Evolutionary conservation across 2,797 vertebrate genomes (phyloP), one percentile per base, ranked within the genome.

Genomic region (Podargus strigoides): DNA sequence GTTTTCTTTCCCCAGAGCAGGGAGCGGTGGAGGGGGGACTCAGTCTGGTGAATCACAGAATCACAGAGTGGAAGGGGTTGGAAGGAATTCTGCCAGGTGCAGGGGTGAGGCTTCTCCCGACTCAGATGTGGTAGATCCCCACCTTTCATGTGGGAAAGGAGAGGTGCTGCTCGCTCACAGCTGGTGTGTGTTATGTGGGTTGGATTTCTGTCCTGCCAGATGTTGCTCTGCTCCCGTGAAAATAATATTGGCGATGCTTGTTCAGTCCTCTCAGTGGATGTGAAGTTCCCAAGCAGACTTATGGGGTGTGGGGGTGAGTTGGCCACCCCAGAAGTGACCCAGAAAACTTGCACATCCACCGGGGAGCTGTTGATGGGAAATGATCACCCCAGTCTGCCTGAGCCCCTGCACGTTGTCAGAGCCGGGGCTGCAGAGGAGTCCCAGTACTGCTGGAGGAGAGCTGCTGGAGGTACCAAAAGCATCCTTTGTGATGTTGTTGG

Each of bases 201-300:
- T 92, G 49, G 47, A 69, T 83, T 89, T 85, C 36, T 83, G 26
- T 92, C 56, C 68, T 93, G 75, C 55, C 73, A 66, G 81, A 69
- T 59, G 59, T 10, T 88, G 36, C 53, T 80, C 26, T 88, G 52
- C 56, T 85, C 41, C 58, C 2, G 3, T 85, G 82, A 80, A 92
- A 92, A 39, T 64, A 83, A 22, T 87, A 41, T 14, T 44, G 16
- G 52, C 7, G 44, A 12, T 87, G 27, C 58, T 89, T 58, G 62
- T 87, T 87, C 47, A 60, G 52, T 52, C 27, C 66, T 90, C 50
- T 91, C 72, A 41, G 50, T 0, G 0, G 66, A 68, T 62, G 5
- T 0, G 2, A 70, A 26, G 32, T 77, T 94, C 68, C 17, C 44
- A 32, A 37, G 56, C 44, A 56, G 64, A 87, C 36, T 66, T 87